Base-by-base conservation (phyloP, 2,888 invertebrate species). In the Atethmia centrago region DNA sequence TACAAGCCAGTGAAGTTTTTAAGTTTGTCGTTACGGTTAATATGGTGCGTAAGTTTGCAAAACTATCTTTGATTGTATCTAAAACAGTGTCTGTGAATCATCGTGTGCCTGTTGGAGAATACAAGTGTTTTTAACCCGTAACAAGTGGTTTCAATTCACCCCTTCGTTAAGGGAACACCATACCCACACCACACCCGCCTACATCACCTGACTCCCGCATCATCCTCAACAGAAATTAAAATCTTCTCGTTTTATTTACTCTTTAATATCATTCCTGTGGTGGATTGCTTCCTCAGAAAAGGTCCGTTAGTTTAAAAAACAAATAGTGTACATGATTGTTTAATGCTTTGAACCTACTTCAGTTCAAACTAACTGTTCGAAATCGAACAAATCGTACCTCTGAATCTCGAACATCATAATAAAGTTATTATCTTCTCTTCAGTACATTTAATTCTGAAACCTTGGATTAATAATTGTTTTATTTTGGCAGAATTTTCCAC, bases 401-500 rank as follows among this genome's bases (percentile, higher is more conserved):
- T 12, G 4, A 51, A 49, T 47, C n/a, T 10, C 28, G 10, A 66
- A 21, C 7, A 45, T 19, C 19, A 45, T 62, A 8, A 21, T 8
- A 3, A 45, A 45, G 8, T 4, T 25, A 21, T 45, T 25, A 16
- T 12, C 4, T 47, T 9, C 9, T 47, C 8, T 47, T 63, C 1
- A 28, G 28, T 21, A 47, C 10, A 31, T 47, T 21, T n/a, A n/a
- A 1, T 28, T 67, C 10, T 45, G 0, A 31, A 53, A 21, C 16
- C 10, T 19, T 3, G 0, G 0, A 40, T 55, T 19, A 45, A 58
- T 36, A 19, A 7, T 31, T 55, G 1, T 55, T 77, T 64, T 59
- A 31, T 73, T 64, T 73, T 25, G 1, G 47, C 77, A 77, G 77
- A 51, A 55, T 36, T 16, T 47, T 47, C 31, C 12, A 45, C 3